A percentile compares a stretch with the other conserved stretches of the same genome.
Conservation (phyloP, 2,888 invertebrate species). For the Pachycephus smyrnensis region DNA sequence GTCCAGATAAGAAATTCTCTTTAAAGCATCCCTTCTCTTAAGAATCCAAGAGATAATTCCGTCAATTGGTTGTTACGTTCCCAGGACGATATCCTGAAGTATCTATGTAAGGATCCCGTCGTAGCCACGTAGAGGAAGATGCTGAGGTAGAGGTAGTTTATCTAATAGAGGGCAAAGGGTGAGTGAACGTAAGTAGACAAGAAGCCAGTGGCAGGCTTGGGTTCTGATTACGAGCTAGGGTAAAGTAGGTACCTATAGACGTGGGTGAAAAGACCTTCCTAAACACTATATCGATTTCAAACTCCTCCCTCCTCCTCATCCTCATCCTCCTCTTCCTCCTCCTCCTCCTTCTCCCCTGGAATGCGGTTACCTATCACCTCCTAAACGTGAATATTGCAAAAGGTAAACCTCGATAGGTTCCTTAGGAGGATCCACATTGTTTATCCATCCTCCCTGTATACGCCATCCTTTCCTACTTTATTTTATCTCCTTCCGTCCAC, state of each 20-base stretch:
- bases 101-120: neutral
- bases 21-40: neutral
- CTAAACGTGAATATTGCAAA: slow-evolving; percentile 17
- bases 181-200: slow-evolving; percentile 9
- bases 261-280: slow-evolving; percentile 54
- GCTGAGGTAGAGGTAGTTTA: neutral
- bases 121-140: slow-evolving; percentile 7
- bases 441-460: neutral
- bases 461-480: neutral
- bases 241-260: slow-evolving; percentile 35
- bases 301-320: slow-evolving; percentile 17
- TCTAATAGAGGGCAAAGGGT: slow-evolving; percentile 2
- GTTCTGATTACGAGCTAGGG: slow-evolving; percentile 28
- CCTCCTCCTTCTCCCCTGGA: slow-evolving; percentile 33
- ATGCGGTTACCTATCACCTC: slow-evolving; percentile 31
- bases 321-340: slow-evolving; percentile 29
- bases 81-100: neutral
- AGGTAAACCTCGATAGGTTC: neutral
- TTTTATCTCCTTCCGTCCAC: neutral
- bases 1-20: neutral
- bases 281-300: slow-evolving; percentile 59
- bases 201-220: slow-evolving; percentile 11
- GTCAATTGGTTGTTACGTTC: neutral
- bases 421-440: neutral
- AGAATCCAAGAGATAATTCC: neutral